Conservation (phyloP, 37 sponge, comb jelly and placozoan species). For the Crambe crambe region DNA sequence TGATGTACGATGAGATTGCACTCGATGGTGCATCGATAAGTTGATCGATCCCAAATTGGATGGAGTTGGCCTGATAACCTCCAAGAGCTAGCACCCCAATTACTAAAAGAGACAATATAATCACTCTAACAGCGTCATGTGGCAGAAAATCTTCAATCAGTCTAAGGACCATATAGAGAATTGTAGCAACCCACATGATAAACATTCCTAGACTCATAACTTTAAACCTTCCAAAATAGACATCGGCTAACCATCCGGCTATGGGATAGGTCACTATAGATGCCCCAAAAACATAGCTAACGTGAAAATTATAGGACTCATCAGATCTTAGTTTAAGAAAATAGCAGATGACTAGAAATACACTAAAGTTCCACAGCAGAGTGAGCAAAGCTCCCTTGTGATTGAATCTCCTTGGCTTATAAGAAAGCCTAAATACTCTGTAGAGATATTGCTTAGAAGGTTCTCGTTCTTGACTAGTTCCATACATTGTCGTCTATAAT, state of each 20-base stretch:
- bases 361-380: not conserved
- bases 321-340: not conserved
- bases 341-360: not conserved
- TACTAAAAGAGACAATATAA: not conserved
- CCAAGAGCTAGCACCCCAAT: not conserved
- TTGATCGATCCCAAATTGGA: slow-evolving; percentile 4
- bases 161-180: not conserved
- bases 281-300: not conserved
- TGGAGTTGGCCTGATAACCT: not conserved
- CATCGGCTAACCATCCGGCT: slow-evolving; percentile 2
- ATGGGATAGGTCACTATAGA: not conserved
- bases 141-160: no score
- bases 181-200: not conserved
- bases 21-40: not conserved
- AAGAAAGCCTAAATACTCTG: not conserved
- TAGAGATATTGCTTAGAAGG: not conserved
- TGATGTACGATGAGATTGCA: not conserved
- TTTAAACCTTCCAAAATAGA: slow-evolving; percentile 4
- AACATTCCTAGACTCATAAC: not conserved
- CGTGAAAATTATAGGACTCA: not conserved
- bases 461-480: no score
- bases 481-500: no score
- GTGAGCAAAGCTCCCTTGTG: not conserved
- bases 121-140: not conserved
- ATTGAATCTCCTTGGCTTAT: slow-evolving; percentile 1